phyloP scores from a whole-genome alignment of 1,140 invertebrate species.

The Drosophila kohkoa region DNA sequence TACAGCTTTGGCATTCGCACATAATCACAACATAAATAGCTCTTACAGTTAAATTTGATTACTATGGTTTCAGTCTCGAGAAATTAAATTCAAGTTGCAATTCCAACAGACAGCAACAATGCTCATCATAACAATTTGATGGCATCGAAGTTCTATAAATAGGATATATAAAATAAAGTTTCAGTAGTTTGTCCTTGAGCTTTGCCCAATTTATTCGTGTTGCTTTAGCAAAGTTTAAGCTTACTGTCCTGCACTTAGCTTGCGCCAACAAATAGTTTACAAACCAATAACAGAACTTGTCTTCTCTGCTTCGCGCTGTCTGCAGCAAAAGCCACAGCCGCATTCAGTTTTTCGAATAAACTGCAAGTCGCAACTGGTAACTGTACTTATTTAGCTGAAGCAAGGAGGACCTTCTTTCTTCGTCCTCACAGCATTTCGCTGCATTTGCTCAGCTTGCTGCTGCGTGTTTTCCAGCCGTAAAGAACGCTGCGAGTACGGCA shows the following conservation, averaged over 20 bases:
- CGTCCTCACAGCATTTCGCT: not conserved
- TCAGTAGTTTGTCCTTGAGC: conserved; percentile 1
- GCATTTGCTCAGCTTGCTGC: conserved; percentile 5
- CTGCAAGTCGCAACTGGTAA: conserved; percentile 22
- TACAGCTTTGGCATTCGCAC: not conserved
- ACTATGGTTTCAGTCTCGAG: not conserved
- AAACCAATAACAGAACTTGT: conserved; percentile 46
- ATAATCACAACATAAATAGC: not conserved
- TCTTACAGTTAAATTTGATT: not conserved
- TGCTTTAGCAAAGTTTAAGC: conserved; percentile 27
- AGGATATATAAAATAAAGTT: conserved; percentile 11
- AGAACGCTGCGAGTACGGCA: conserved; percentile 41
- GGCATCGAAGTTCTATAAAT: not conserved
- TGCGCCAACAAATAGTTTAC: conserved; percentile 39
- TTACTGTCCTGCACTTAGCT: conserved; percentile 28
- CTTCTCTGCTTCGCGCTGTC: not conserved
- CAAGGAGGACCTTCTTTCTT: not conserved
- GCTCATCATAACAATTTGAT: not conserved
- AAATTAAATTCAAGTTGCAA: not conserved
- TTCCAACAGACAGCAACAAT: not conserved
- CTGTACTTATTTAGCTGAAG: conserved; percentile 28
- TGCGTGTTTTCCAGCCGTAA: conserved; percentile 47
- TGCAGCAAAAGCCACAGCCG: conserved; percentile 3
- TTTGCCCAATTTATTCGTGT: conserved; percentile 4
- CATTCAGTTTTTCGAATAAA: conserved; percentile 13